Conservation (phyloP, 2,797 vertebrate species). For the Intellagama lesueurii region DNA sequence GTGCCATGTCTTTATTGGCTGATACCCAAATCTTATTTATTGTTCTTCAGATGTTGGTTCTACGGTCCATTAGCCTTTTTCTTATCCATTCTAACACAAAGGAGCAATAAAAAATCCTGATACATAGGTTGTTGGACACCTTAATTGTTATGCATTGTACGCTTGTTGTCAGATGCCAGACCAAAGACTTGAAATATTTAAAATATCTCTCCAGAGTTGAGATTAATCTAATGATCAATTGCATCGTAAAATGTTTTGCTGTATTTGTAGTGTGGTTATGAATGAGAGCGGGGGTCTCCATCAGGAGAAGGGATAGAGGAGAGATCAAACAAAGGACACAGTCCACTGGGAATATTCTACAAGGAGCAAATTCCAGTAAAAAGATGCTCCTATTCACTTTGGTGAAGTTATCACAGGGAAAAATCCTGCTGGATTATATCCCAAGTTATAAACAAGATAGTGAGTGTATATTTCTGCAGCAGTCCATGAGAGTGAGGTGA, state of each 20-base stretch:
- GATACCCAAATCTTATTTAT: slow-evolving; percentile 63
- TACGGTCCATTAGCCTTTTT: slow-evolving; percentile 43
- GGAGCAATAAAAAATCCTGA: not conserved
- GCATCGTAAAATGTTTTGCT: not conserved
- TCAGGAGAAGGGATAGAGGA: not conserved
- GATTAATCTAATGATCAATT: slow-evolving; percentile 18
- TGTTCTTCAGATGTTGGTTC: slow-evolving; percentile 37
- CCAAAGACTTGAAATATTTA: slow-evolving; percentile 23
- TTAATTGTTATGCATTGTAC: rapidly evolving
- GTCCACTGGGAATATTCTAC: not conserved
- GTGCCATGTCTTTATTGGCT: slow-evolving; percentile 62
- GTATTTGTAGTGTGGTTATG: not conserved
- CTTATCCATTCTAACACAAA: slow-evolving; percentile 23
- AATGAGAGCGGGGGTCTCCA: not conserved
- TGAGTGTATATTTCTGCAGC: not conserved
- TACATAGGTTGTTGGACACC: not conserved
- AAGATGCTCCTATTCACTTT: not conserved
- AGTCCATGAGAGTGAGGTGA: not conserved
- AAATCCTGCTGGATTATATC: not conserved
- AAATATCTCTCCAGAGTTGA: slow-evolving; percentile 6
- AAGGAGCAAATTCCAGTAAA: not conserved
- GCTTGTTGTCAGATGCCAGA: not conserved
- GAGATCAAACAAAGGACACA: not conserved
- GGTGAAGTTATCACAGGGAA: not conserved
- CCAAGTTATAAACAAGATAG: not conserved